Evolutionary conservation across 2,113 vertebrate species (phyloP).

Genomic region (Grammomys dolichurus): DNA sequence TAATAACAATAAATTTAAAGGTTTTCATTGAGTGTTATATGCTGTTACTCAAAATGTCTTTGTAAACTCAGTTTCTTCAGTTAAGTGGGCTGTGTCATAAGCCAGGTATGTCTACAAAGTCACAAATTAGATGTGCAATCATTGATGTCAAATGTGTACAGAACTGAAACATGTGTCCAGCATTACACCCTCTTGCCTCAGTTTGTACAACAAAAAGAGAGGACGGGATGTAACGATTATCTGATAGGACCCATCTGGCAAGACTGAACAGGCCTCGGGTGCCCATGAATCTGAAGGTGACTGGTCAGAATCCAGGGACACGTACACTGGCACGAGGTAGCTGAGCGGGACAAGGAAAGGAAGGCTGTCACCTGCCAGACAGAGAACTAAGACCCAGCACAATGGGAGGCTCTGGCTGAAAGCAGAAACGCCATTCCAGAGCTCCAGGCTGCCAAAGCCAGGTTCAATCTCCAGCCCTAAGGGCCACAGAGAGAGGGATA

Average conservation of each 20-base stretch:
- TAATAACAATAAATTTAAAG: background rate
- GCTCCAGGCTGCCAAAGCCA: background rate
- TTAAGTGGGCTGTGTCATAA: background rate
- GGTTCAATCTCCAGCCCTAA: background rate
- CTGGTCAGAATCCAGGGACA: background rate
- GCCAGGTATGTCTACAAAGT: background rate
- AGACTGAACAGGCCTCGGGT: background rate
- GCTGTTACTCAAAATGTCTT: background rate
- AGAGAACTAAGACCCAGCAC: fast-evolving
- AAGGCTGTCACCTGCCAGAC: background rate
- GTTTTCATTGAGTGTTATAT: background rate
- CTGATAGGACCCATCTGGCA: background rate
- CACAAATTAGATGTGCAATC: background rate
- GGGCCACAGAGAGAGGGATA: background rate
- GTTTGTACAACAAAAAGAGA: constrained; percentile 33
- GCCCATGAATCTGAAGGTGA: background rate
- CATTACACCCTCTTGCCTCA: background rate
- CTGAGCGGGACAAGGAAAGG: background rate
- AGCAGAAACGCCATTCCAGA: too few relatives aligned
- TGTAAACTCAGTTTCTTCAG: background rate
- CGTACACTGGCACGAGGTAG: background rate
- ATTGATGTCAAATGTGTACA: background rate
- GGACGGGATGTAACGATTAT: background rate
- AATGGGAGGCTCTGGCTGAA: background rate
- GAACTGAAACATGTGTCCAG: background rate